Conservation (phyloP, 2,113 vertebrate species). For the Ploceus nigricollis region DNA sequence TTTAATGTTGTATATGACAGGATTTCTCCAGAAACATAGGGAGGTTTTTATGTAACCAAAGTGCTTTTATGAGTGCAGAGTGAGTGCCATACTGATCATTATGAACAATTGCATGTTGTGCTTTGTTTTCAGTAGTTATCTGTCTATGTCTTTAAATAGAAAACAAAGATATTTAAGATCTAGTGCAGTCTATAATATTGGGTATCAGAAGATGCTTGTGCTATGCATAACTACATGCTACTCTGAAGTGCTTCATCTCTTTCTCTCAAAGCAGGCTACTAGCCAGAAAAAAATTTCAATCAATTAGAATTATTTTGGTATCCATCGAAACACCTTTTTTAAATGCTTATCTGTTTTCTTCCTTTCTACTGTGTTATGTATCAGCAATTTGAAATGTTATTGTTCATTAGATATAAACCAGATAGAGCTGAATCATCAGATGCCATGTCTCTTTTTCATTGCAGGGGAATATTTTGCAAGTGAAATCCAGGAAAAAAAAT, state of each 20-base stretch:
- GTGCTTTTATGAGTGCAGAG: constrained; percentile 36
- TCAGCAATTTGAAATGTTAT: not conserved
- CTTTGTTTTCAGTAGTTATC: constrained; percentile 36
- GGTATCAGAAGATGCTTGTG: not conserved
- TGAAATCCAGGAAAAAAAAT: not conserved
- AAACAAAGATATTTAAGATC: constrained; percentile 42
- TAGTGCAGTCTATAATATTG: not conserved
- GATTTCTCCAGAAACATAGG: constrained; percentile 56
- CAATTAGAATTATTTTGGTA: not conserved
- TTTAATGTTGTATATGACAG: constrained; percentile 69
- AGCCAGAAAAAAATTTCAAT: not conserved
- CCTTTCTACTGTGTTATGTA: not conserved
- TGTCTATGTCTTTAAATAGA: not conserved
- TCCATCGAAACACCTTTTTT: constrained; percentile 10
- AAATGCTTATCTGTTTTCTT: not conserved
- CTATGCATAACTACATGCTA: not conserved
- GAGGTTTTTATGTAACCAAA: constrained; percentile 44
- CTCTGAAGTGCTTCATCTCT: not conserved
- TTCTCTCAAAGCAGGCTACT: constrained; percentile 9
- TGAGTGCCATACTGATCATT: not conserved
- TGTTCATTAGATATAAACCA: not conserved
- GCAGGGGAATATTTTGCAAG: not conserved
- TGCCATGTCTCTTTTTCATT: not conserved
- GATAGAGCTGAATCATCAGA: not conserved
- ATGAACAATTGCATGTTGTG: not conserved